phyloP scores from a whole-genome alignment of 2,113 vertebrate genomes.

The Setophaga petechia region DNA sequence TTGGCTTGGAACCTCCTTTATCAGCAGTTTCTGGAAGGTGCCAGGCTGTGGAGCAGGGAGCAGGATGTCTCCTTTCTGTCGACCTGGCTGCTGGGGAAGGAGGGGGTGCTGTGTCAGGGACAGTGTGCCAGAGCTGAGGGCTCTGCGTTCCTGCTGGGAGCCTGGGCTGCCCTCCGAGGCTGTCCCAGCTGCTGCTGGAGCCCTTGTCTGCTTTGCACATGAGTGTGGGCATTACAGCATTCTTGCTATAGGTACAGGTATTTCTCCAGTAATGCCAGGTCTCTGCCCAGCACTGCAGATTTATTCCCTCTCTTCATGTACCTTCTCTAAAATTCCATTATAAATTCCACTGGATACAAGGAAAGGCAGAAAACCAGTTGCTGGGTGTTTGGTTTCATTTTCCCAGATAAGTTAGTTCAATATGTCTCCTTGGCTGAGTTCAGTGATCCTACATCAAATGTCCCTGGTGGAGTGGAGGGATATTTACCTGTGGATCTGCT shows the following conservation, averaged over 20 bases:
- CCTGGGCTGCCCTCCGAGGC: not conserved
- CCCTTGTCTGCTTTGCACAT: accelerated
- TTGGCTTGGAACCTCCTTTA: not conserved
- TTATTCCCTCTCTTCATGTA: not conserved
- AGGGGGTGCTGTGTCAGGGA: not conserved
- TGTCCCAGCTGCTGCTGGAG: not conserved
- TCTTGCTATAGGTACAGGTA: not conserved
- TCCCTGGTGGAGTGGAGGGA: accelerated
- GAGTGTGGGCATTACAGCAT: not conserved
- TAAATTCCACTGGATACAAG: not conserved
- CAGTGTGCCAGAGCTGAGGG: not conserved
- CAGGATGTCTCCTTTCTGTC: not conserved
- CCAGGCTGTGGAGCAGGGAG: not conserved
- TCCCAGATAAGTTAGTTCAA: not conserved
- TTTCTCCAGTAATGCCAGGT: not conserved
- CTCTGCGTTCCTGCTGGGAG: not conserved
- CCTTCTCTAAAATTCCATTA: not conserved
- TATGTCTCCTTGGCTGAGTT: not conserved
- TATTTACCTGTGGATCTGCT: not conserved
- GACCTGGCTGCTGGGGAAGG: not conserved
- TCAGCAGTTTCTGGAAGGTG: conserved; percentile 23
- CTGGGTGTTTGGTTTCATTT: not conserved
- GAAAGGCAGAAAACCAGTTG: not conserved
- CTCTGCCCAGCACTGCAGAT: not conserved
- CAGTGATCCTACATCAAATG: accelerated